phyloP scores from a whole-genome alignment of 1,140 invertebrate species.

The Marisa cornuarietis region DNA sequence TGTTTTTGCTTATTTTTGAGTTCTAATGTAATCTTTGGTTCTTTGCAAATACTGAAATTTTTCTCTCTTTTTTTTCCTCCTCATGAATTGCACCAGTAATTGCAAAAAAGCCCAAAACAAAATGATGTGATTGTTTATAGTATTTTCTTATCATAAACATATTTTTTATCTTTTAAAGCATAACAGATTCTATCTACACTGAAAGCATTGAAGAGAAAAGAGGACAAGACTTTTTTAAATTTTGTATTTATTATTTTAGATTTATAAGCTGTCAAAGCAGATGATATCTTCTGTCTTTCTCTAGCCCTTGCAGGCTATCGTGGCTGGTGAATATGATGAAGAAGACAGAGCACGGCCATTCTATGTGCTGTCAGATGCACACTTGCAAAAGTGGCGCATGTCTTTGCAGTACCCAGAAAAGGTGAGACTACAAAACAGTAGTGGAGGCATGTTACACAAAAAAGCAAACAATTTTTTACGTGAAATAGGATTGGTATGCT shows the following conservation, averaged over 20 bases:
- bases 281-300: conserved; percentile 10
- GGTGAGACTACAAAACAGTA: conserved; percentile 29
- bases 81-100: too few relatives aligned
- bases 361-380: conserved; percentile 75
- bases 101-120: too few relatives aligned
- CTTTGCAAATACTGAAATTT: neutral
- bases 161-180: too few relatives aligned
- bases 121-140: too few relatives aligned
- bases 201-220: neutral
- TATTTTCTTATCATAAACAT: too few relatives aligned
- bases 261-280: too few relatives aligned
- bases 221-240: neutral
- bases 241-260: neutral
- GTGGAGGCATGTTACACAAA: neutral
- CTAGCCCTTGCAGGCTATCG: conserved; percentile 52
- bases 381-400: conserved; percentile 77
- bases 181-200: too few relatives aligned
- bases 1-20: neutral
- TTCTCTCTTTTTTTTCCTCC: too few relatives aligned
- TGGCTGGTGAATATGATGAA: conserved; percentile 38
- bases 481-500: neutral
- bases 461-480: neutral
- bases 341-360: conserved; percentile 68
- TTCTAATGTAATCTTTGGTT: neutral
- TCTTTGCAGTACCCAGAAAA: conserved; percentile 61